phyloP scores from a whole-genome alignment of 2,113 vertebrate genomes.

The Nerophis ophidion region DNA sequence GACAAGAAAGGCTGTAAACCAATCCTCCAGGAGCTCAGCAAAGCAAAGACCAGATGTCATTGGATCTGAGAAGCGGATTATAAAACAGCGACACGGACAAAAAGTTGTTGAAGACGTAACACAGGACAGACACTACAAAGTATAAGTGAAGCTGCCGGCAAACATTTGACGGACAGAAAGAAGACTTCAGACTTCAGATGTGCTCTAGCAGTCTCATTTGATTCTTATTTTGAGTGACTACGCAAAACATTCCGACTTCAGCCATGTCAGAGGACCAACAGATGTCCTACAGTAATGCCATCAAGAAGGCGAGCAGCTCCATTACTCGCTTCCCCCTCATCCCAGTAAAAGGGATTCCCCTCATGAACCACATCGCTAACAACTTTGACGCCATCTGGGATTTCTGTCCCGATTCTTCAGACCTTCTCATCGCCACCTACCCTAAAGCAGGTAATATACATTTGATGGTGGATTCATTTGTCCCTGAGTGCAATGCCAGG shows the following conservation, averaged over 20 bases:
- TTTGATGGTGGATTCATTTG: not conserved
- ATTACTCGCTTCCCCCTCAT: slow-evolving; percentile 61
- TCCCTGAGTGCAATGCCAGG: not conserved
- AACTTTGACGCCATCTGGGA: slow-evolving; percentile 64
- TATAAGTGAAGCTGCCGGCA: not conserved
- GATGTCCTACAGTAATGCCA: slow-evolving; percentile 43
- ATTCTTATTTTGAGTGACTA: not conserved
- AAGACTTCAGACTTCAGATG: not conserved
- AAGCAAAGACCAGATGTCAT: slow-evolving; percentile 3
- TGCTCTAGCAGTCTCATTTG: not conserved
- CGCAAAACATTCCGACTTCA: not conserved
- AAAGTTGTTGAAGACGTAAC: not conserved
- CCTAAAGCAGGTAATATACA: slow-evolving; percentile 72
- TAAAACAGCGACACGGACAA: not conserved
- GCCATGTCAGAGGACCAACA: slow-evolving; percentile 40
- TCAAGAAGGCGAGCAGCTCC: slow-evolving; percentile 26
- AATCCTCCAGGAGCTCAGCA: not conserved
- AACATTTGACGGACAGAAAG: slow-evolving; percentile 18
- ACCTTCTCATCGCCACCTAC: slow-evolving; percentile 78
- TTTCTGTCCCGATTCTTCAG: slow-evolving; percentile 70
- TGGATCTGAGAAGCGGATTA: not conserved
- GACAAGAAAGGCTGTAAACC: slow-evolving; percentile 11
- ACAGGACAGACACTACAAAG: not conserved
- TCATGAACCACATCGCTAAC: slow-evolving; percentile 58
- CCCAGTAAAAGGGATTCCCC: slow-evolving; percentile 57